phyloP scores from a whole-genome alignment of 2,113 vertebrate genomes.

The Menidia beryllina region DNA sequence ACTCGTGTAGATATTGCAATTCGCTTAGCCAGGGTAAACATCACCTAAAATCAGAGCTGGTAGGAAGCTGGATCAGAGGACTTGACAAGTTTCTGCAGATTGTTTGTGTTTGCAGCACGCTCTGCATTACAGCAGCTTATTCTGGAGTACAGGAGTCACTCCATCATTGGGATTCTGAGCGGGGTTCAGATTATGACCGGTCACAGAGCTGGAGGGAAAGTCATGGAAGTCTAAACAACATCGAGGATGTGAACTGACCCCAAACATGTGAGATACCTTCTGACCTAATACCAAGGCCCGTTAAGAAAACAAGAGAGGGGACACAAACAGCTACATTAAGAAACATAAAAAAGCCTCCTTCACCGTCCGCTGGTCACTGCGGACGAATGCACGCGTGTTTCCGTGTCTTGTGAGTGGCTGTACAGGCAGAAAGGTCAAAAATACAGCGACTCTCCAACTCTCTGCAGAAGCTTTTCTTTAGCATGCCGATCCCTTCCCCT shows the following conservation, averaged over 20 bases:
- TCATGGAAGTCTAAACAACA: background rate
- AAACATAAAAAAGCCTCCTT: constrained; percentile 44
- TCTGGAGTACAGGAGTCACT: constrained; percentile 26
- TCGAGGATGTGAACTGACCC: constrained; percentile 25
- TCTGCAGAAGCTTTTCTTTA: constrained; percentile 58
- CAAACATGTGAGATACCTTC: background rate
- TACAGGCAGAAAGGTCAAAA: constrained; percentile 66
- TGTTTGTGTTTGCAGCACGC: background rate
- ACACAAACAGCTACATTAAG: constrained; percentile 13
- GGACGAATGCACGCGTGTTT: background rate
- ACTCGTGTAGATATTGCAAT: no score
- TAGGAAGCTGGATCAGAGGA: background rate
- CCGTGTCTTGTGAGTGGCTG: constrained; percentile 41
- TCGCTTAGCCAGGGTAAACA: background rate
- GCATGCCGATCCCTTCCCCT: constrained; percentile 47
- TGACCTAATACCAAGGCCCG: constrained; percentile 31
- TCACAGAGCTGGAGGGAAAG: background rate
- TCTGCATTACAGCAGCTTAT: constrained; percentile 14
- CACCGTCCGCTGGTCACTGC: constrained; percentile 33
- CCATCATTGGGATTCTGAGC: constrained; percentile 32
- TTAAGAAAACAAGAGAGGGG: constrained; percentile 39
- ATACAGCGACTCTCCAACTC: constrained; percentile 58
- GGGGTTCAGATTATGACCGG: background rate
- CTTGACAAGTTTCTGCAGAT: constrained; percentile 24
- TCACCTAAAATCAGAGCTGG: constrained; percentile 3